Evolutionary conservation across 2,888 invertebrate species (phyloP).

Genomic region (Cataglyphis cursor): DNA sequence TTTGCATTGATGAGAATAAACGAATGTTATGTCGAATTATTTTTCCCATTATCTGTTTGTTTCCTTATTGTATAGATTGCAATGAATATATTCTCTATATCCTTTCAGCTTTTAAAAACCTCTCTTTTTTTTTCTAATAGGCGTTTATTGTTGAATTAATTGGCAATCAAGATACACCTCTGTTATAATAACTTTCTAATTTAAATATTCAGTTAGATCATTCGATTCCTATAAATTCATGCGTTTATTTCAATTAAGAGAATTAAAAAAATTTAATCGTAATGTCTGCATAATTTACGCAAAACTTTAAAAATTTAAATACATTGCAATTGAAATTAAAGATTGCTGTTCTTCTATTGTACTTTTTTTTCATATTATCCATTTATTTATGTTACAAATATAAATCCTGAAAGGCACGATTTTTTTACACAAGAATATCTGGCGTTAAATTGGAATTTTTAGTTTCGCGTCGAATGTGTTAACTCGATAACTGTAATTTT

Average conservation of each 20-base stretch:
- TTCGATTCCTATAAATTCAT: neutral
- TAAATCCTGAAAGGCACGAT: neutral
- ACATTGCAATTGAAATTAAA: neutral
- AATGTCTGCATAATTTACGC: neutral
- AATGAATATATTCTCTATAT: slow-evolving; percentile 35
- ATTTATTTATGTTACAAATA: neutral
- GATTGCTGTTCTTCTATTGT: neutral
- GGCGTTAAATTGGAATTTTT: slow-evolving; percentile 22
- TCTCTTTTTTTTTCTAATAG: neutral
- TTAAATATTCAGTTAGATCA: slow-evolving; percentile 13
- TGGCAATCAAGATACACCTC: slow-evolving; percentile 13
- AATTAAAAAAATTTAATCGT: neutral
- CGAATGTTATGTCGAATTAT: slow-evolving; percentile 41
- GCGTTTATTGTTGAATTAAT: slow-evolving; percentile 38
- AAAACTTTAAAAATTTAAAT: neutral
- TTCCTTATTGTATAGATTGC: slow-evolving; percentile 28
- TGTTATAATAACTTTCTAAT: slow-evolving; percentile 8
- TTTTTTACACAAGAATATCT: neutral
- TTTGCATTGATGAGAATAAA: slow-evolving; percentile 35
- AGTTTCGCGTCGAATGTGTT: slow-evolving; percentile 5
- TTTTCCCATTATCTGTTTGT: slow-evolving; percentile 28
- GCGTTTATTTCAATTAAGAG: neutral
- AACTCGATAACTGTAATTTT: slow-evolving; percentile 47
- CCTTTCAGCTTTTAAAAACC: neutral
- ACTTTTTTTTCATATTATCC: neutral